Base-by-base conservation (phyloP, 1,140 invertebrate genomes). In the Andricus grossulariae region DNA sequence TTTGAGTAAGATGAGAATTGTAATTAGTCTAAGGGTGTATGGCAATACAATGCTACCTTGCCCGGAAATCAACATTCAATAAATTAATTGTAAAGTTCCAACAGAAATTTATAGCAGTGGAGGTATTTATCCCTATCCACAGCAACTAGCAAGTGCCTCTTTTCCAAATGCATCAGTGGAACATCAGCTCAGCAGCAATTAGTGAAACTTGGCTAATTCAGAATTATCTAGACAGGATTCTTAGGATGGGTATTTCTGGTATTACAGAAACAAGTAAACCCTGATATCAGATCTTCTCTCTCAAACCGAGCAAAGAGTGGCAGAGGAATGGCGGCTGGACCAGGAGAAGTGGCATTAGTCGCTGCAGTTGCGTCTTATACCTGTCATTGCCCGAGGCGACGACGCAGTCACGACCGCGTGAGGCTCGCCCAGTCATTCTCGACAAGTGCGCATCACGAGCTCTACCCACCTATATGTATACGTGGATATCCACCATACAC, bases 391-490 rank as follows among this genome's bases (percentile, higher is more conserved):
- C 82, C 79, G 77, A 77, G 81, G 87, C 86, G 79, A 85, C 84
- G 78, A 80, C 79, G 80, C 80, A 82, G 83, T 82, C 87, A 87
- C 85, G 86, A 88, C 80, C 84, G 73, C 77, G 83, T 76, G 80
- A 82, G 82, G 81, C 83, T 83, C 82, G 84, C 85, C 87, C 85
- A 87, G 86, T 87, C 84, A 87, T 84, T 86, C 82, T 76, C 86
- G 85, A 87, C 85, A 88, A 88, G 87, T 87, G 86, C 86, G 84
- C 87, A 88, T 87, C 87, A 87, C 84, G 85, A 87, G 79, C 82
- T 83, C 82, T 79, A 82, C 82, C 77, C 79, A 84, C 82, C 75
- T 81, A 72, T 78, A 74, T 73, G 79, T 75, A 71, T 74, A 78
- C 79, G 74, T 66, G 57, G 60, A 77, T 50, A 73, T 72, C 16